Evolutionary conservation across 2,888 invertebrate species (phyloP), one percentile per base, ranked within the genome.

Genomic region (Rotaria macrura): DNA sequence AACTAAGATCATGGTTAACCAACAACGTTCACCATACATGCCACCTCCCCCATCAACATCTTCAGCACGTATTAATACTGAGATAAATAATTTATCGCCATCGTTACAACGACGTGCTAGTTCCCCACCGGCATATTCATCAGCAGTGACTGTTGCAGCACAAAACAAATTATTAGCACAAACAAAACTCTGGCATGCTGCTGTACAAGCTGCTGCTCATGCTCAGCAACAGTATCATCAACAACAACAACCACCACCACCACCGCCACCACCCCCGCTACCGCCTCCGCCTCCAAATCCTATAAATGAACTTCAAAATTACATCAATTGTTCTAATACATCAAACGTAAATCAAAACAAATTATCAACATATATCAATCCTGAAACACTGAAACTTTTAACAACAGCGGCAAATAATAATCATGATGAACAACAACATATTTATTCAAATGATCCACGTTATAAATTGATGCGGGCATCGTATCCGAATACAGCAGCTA

Each of bases 231-330:
- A 79, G 1, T 43, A 79, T 43, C 79, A 79, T 43, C 43, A 79
- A 25, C 65, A 65, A 29, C 34, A 65, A 4, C 65, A 65, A 14
- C 65, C 29, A 34, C 65, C 9, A 34, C 34, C 29, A 34, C 34
- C n/a, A 29, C 55, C 55, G n/a, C 57, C 57, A 14, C 57, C 57
- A 29, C 57, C 57, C 2, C 57, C 57, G 14, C 55, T 10, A 47
- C 47, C 47, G 12, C 47, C 6, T 14, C 52, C 65, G 17, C 1
- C 29, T 12, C 4, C 23, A 23, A 79, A 79, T 79, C 43, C 79
- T 79, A 79, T 79, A 25, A 79, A 79, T 79, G 79, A 43, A n/a
- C 43, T 79, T 43, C 79, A 79, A 43, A 79, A 43, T n/a, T 79
- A 79, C 25, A 79, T 79, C 25, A 43, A 79, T 43, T 43, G 79